phyloP scores from a whole-genome alignment of 1,140 invertebrate genomes.

The Caenorhabditis elegans region WBcel235 BX284602.5:6891001-6891500 shows the following conservation, averaged over 20 bases:
- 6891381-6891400: slow-evolving; percentile 23
- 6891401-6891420: slow-evolving; percentile 17
- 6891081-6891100: no score
- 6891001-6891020: no score
- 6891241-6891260: background rate
- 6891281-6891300: slow-evolving; percentile 10
- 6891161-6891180: no score
- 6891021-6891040: no score
- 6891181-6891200: no score
- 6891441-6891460: background rate
- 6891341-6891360: background rate
- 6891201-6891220: no score
- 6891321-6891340: slow-evolving; percentile 4
- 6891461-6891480: background rate
- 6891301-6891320: background rate
- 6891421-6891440: background rate
- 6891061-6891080: no score
- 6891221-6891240: slow-evolving; percentile 14
- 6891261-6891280: background rate
- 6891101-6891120: no score
- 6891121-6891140: no score
- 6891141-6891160: no score
- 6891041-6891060: no score
- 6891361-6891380: background rate
- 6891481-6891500: background rate